A percentile compares a stretch with the other conserved stretches of the same genome.
phyloP scores from a whole-genome alignment of 2,113 vertebrate genomes.

The Boleophthalmus pectinirostris region DNA sequence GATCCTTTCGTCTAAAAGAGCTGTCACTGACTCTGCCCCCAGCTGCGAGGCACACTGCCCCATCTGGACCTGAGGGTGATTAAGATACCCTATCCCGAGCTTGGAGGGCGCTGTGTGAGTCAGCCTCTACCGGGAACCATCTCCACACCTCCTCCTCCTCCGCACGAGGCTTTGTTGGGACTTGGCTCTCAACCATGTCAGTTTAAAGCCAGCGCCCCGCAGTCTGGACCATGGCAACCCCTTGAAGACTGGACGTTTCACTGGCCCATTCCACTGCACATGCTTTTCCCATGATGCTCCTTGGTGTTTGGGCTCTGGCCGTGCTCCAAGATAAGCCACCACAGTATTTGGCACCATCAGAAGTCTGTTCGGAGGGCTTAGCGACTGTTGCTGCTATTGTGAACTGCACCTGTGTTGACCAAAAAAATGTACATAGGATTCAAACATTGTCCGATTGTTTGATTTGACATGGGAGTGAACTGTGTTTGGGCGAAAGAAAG shows the following conservation, averaged over 20 bases:
- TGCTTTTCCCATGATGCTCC: conserved; percentile 48
- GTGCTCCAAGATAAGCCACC: conserved; percentile 12
- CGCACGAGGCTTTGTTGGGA: conserved; percentile 8
- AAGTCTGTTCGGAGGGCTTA: no score
- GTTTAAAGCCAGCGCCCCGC: conserved; percentile 29
- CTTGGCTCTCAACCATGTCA: conserved; percentile 13
- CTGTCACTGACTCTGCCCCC: neutral
- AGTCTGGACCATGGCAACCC: conserved; percentile 15
- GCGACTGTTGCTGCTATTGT: neutral
- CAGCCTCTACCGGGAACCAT: conserved; percentile 8
- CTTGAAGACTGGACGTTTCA: conserved; percentile 16
- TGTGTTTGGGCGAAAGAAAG: neutral
- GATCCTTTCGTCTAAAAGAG: conserved; percentile 1
- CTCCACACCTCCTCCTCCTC: conserved; percentile 22
- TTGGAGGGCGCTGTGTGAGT: conserved; percentile 20
- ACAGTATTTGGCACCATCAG: conserved; percentile 5
- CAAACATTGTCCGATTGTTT: neutral
- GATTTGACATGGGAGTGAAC: neutral
- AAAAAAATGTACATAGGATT: conserved; percentile 11
- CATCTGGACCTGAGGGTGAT: conserved; percentile 4
- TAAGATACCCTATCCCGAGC: neutral
- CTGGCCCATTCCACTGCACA: conserved; percentile 30
- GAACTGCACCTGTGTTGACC: neutral
- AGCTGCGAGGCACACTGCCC: conserved; percentile 12
- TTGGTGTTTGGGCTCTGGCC: conserved; percentile 7